These are phyloP conservation scores for Nemotelus pantherinus DNA, from an alignment of 2,888 invertebrate species.

Conservation along the genomic window DNA sequence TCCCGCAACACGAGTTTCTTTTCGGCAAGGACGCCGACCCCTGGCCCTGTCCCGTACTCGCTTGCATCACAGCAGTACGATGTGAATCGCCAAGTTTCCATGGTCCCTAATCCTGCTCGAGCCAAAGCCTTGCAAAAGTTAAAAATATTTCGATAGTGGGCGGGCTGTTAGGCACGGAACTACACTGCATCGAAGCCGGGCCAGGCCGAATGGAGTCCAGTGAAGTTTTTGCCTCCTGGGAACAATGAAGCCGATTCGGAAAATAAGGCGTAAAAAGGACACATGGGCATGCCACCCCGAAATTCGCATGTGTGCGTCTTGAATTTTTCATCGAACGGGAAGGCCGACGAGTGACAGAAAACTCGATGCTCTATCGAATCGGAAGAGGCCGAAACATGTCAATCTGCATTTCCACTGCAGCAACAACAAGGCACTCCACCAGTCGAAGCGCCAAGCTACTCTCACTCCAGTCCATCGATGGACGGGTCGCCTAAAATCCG, in stretches of 20 bases:
- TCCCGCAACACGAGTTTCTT: not conserved
- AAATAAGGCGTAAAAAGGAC: slow-evolving; percentile 18
- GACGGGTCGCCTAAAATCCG: not conserved
- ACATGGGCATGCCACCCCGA: not conserved
- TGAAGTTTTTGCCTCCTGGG: slow-evolving; percentile 12
- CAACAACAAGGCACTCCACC: slow-evolving; percentile 26
- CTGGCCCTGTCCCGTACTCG: not conserved
- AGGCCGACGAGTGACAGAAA: not conserved
- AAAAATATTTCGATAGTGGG: slow-evolving; percentile 41
- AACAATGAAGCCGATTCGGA: slow-evolving; percentile 3
- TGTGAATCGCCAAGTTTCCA: slow-evolving; percentile 33
- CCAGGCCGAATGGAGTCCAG: slow-evolving; percentile 17
- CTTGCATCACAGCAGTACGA: slow-evolving; percentile 15
- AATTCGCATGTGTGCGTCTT: slow-evolving; percentile 39
- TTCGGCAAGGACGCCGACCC: slow-evolving; percentile 8
- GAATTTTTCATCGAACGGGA: slow-evolving; percentile 22
- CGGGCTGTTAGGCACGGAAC: slow-evolving; percentile 38
- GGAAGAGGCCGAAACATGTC: slow-evolving; percentile 18
- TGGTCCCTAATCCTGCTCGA: slow-evolving; percentile 36
- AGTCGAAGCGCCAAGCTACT: not conserved
- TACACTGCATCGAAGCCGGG: slow-evolving; percentile 14
- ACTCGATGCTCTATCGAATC: slow-evolving; percentile 1
- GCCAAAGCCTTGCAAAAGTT: slow-evolving; percentile 33
- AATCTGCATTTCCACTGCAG: slow-evolving; percentile 7
- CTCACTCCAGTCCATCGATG: not conserved